A percentile compares a stretch with the other conserved stretches of the same genome.
Evolutionary conservation across 1,140 invertebrate species (phyloP).

Genomic region (honey bee (Apis mellifera)): DNA sequence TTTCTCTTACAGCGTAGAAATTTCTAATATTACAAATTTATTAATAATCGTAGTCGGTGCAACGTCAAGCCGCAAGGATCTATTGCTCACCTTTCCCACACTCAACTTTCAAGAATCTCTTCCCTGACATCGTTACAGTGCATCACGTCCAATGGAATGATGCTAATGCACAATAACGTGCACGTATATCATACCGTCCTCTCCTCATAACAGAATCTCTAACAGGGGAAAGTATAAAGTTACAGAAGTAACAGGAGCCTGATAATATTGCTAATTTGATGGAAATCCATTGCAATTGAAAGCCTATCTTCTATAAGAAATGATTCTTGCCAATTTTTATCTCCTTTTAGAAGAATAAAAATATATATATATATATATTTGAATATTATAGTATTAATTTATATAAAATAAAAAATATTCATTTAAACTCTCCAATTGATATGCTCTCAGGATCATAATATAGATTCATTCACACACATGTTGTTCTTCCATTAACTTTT

Average conservation of each 20-base stretch:
- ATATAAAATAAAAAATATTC: too few relatives aligned
- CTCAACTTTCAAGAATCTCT: not conserved
- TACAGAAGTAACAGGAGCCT: not conserved
- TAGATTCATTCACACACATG: too few relatives aligned
- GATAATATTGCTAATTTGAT: not conserved
- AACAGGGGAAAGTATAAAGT: not conserved
- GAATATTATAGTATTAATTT: too few relatives aligned
- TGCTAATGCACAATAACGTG: not conserved
- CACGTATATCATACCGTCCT: too few relatives aligned
- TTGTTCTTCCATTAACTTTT: too few relatives aligned
- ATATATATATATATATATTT: too few relatives aligned
- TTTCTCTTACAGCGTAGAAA: not conserved
- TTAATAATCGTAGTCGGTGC: not conserved
- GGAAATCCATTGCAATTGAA: not conserved
- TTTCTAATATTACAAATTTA: not conserved
- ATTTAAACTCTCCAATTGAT: too few relatives aligned
- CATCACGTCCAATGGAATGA: not conserved
- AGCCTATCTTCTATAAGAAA: not conserved
- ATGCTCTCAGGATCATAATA: too few relatives aligned
- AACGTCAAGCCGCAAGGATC: too few relatives aligned
- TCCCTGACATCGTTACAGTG: not conserved
- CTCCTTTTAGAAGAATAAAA: too few relatives aligned
- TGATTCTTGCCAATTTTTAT: not conserved
- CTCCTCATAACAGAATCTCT: not conserved
- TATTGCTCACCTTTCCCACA: conserved; percentile 4